These are phyloP conservation scores for Burhinus oedicnemus DNA, from an alignment of 2,113 vertebrate genomes.

Conservation along the genomic window DNA sequence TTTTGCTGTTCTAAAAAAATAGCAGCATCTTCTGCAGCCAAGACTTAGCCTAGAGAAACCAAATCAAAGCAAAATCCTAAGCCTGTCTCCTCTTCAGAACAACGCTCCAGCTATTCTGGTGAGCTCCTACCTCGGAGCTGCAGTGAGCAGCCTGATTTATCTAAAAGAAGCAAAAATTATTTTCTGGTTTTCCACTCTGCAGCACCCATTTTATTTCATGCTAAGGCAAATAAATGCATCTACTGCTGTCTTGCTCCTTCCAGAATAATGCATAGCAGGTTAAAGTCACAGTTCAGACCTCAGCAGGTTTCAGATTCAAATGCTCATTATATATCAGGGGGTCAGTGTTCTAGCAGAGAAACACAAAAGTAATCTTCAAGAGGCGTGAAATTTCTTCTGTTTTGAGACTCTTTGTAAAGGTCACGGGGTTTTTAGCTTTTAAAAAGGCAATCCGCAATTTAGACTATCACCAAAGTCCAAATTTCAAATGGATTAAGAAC, in stretches of 20 bases:
- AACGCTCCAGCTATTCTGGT: not conserved
- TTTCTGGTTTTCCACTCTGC: constrained; percentile 56
- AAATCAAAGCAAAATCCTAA: constrained; percentile 11
- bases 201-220: constrained; percentile 59
- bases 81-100: not conserved
- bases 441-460: not conserved
- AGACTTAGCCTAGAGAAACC: not conserved
- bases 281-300: constrained; percentile 65
- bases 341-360: constrained; percentile 44
- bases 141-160: constrained; percentile 27
- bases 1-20: not conserved
- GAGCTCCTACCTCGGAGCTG: not conserved
- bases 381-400: constrained; percentile 32
- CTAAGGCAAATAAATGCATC: constrained; percentile 58
- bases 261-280: constrained; percentile 8
- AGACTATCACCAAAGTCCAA: not conserved
- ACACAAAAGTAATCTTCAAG: constrained; percentile 41
- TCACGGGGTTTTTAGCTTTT: not conserved
- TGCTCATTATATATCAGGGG: constrained; percentile 53
- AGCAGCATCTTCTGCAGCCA: not conserved
- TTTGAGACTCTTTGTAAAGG: constrained; percentile 37
- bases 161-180: constrained; percentile 11
- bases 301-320: constrained; percentile 61
- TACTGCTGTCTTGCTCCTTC: constrained; percentile 7
- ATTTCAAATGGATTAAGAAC: not conserved